phyloP scores from a whole-genome alignment of 2,797 vertebrate species.

The Ptychadena robeensis region DNA sequence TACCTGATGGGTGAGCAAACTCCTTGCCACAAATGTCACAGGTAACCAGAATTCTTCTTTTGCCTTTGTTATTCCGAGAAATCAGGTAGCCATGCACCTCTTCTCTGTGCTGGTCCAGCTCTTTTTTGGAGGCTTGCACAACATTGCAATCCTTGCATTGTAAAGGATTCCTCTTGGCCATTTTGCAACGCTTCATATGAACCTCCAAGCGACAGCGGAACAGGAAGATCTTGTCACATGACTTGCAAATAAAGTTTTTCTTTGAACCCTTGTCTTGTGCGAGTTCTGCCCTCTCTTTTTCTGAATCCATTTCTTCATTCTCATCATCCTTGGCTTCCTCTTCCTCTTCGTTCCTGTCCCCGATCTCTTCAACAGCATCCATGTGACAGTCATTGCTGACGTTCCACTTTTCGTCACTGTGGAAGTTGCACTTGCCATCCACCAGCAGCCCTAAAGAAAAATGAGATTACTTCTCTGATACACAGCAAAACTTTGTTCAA shows the following conservation, averaged over 20 bases:
- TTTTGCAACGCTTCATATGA: conserved; percentile 79
- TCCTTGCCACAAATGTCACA: conserved; percentile 85
- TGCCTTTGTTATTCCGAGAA: conserved; percentile 74
- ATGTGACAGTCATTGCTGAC: conserved; percentile 63
- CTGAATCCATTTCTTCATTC: conserved; percentile 18
- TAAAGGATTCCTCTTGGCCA: conserved; percentile 74
- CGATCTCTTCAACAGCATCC: conserved; percentile 61
- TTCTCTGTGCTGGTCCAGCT: conserved; percentile 78
- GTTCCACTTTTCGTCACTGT: conserved; percentile 62
- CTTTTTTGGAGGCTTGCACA: conserved; percentile 70
- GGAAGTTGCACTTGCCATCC: conserved; percentile 43
- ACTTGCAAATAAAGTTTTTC: conserved; percentile 79
- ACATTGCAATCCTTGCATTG: conserved; percentile 75
- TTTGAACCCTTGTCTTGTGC: conserved; percentile 65
- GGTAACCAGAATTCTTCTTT: conserved; percentile 70
- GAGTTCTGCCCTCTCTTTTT: conserved; percentile 45
- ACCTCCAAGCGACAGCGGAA: conserved; percentile 84
- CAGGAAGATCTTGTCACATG: conserved; percentile 82
- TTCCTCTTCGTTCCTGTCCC: conserved; percentile 41
- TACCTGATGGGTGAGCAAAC: conserved; percentile 88
- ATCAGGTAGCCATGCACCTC: conserved; percentile 68
- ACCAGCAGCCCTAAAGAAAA: conserved; percentile 66
- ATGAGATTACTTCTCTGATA: neutral
- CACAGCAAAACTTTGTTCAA: neutral
- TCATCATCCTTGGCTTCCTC: conserved; percentile 59